Evolutionary conservation across 2,888 invertebrate genomes (phyloP), one percentile per base, ranked within the genome.

Genomic region (Tethea ocularis): DNA sequence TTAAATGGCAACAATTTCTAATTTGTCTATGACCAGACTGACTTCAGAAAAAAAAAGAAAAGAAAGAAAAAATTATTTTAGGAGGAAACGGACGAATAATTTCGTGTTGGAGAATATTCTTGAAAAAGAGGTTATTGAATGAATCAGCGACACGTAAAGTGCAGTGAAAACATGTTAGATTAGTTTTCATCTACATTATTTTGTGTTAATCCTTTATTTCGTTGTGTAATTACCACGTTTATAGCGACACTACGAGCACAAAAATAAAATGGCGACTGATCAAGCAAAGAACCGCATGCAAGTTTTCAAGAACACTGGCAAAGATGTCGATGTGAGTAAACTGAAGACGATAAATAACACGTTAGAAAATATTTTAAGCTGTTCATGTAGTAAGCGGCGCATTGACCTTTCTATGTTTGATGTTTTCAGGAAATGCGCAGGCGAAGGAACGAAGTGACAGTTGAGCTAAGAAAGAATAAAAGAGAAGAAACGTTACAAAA

Each of bases 271-370:
- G 96, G 95, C 96, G 95, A 95, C 95, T 89, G 95, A 95, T 91
- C 95, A 94, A 92, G 94, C 94, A 93, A 96, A 96, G 95, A 96
- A 96, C 95, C 96, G 98, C 94, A 96, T 97, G 95, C 96, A 97
- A 93, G 97, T 96, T 89, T 98, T 98, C 94, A 99, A 99, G 96
- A 99, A 99, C 95, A 98, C 98, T 95, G 99, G 99, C 86, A 99
- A 99, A 95, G 99, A 99, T 95, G 98, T 98, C 93, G 99, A 99
- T 94, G 99, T 98, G 95, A 96, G 97, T 96, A 89, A 57, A 51
- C 33, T 68, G 58, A 60, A 55, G 29, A 60, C 58, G 41, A 62
- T 53, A 57, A 65, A 46, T 55, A 23, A 13, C 58, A 60, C 33
- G n/a, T 59, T 57, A 61, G 36, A 61, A 51, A 54, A 54, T 56